Conservation (phyloP, 2,797 vertebrate species). For the Furcifer pardalis region DNA sequence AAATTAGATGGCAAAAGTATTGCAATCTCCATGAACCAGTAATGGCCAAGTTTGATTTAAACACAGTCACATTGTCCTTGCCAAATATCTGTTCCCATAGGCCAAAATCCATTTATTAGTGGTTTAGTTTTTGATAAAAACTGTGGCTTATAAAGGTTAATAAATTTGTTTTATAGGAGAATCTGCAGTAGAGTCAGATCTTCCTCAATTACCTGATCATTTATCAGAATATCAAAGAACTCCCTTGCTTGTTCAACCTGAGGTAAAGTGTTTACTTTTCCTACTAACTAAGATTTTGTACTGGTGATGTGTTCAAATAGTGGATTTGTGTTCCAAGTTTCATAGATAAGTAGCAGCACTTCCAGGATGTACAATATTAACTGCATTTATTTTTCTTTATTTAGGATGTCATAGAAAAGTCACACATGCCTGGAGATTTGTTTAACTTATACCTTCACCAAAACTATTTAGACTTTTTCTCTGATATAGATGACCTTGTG, state of each 20-base stretch:
- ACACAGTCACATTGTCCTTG: background rate
- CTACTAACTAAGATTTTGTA: background rate
- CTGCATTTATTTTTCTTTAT: constrained; percentile 18
- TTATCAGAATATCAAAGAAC: constrained; percentile 84
- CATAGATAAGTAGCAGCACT: background rate
- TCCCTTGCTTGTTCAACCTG: constrained; percentile 84
- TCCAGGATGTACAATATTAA: background rate
- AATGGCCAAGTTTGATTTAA: background rate
- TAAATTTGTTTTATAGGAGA: constrained; percentile 78
- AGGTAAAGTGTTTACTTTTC: constrained; percentile 77
- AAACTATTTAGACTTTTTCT: constrained; percentile 94
- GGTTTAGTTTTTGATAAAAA: constrained; percentile 4
- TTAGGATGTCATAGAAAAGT: constrained; percentile 90
- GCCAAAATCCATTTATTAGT: background rate
- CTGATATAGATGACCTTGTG: constrained; percentile 86
- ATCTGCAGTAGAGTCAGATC: constrained; percentile 64
- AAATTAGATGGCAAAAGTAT: background rate
- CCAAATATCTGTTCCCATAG: background rate
- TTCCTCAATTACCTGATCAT: constrained; percentile 80
- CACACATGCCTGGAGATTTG: constrained; percentile 88
- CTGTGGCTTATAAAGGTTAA: background rate
- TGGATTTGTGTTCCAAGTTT: background rate
- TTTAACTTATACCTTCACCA: constrained; percentile 97
- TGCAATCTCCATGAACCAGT: background rate
- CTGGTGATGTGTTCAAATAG: background rate